Conservation (phyloP, 1,140 invertebrate species). For the Zaprionus tsacasi region DNA sequence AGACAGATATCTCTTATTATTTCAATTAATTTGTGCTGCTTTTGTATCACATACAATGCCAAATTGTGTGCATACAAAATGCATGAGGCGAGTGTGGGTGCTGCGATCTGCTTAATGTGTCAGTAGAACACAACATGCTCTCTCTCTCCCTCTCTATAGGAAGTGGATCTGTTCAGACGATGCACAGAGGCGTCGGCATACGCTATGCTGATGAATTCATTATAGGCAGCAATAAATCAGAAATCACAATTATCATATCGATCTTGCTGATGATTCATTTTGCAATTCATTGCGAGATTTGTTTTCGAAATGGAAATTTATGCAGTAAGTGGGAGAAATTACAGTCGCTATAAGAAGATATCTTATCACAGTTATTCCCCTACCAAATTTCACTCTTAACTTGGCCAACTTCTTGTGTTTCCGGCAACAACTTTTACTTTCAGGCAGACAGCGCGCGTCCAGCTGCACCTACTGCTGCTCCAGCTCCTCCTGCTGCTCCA, state of each 20-base stretch:
- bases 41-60: constrained; percentile 46
- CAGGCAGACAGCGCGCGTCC: constrained; percentile 22
- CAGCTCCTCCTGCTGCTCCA: neutral
- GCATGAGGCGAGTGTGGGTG: constrained; percentile 34
- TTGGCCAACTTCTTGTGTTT: constrained; percentile 40
- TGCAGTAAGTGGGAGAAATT: neutral
- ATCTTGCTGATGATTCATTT: neutral
- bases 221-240: constrained; percentile 5
- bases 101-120: constrained; percentile 63
- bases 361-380: neutral
- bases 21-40: constrained; percentile 76
- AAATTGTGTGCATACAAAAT: constrained; percentile 58
- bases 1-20: constrained; percentile 64
- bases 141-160: constrained; percentile 12
- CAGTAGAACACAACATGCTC: constrained; percentile 49
- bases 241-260: constrained; percentile 2
- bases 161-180: constrained; percentile 1
- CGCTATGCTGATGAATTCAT: neutral
- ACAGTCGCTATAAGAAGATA: neutral
- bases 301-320: neutral
- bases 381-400: neutral
- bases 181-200: constrained; percentile 4
- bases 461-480: neutral
- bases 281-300: neutral
- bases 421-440: constrained; percentile 78